A percentile compares a stretch with the other conserved stretches of the same genome.
phyloP scores from a whole-genome alignment of 1,140 invertebrate species.

The Trialeurodes vaporariorum region DNA sequence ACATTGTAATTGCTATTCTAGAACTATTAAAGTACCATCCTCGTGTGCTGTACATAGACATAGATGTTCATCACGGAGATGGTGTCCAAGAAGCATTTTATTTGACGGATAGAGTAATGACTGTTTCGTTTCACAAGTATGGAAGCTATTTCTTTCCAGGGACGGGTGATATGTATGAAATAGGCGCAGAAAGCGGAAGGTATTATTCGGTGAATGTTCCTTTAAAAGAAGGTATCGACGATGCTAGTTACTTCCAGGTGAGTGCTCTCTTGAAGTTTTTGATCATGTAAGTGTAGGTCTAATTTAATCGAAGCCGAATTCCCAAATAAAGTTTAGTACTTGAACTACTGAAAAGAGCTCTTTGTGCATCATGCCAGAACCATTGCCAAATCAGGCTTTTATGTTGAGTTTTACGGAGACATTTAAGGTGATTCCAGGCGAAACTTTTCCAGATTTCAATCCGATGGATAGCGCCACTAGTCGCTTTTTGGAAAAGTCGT shows the following conservation, averaged over 20 bases:
- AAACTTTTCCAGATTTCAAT: no score
- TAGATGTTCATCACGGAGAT: slow-evolving; percentile 99
- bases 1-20: slow-evolving; percentile 96
- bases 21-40: slow-evolving; percentile 93
- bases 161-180: slow-evolving; percentile 97
- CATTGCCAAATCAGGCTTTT: no score
- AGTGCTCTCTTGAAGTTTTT: no score
- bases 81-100: slow-evolving; percentile 99
- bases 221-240: slow-evolving; percentile 92
- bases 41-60: slow-evolving; percentile 95
- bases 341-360: no score
- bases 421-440: no score
- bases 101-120: slow-evolving; percentile 97
- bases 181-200: slow-evolving; percentile 80
- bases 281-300: not conserved
- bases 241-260: slow-evolving; percentile 75
- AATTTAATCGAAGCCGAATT: not conserved
- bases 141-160: slow-evolving; percentile 98
- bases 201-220: slow-evolving; percentile 98
- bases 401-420: no score
- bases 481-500: no score
- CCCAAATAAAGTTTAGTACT: no score
- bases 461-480: no score
- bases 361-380: no score
- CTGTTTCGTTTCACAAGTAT: slow-evolving; percentile 98